These are phyloP conservation scores for Hypomecis atomaria DNA, from an alignment of 2,888 invertebrate species.

Conservation along the genomic window DNA sequence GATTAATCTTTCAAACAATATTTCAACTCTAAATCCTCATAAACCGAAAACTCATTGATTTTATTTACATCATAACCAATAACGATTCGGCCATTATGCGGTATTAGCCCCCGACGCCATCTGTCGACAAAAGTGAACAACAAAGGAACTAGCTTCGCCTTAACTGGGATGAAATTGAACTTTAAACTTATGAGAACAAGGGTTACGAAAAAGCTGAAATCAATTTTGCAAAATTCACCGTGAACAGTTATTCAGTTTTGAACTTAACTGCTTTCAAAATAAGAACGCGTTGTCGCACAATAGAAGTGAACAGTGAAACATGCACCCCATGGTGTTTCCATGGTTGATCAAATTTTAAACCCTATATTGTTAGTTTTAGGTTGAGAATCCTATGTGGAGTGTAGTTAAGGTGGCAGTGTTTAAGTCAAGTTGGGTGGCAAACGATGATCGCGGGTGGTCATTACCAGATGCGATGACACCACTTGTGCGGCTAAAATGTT, in stretches of 20 bases:
- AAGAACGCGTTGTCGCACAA: not conserved
- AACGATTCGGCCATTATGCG: conserved; percentile 53
- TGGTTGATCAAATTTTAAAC: conserved; percentile 19
- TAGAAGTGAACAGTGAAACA: not conserved
- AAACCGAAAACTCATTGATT: conserved; percentile 58
- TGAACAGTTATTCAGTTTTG: not conserved
- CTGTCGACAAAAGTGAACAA: conserved; percentile 63
- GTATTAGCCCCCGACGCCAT: conserved; percentile 74
- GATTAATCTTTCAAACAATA: conserved; percentile 54
- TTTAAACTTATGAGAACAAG: not conserved
- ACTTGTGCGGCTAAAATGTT: conserved; percentile 60
- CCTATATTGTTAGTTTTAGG: conserved; percentile 26
- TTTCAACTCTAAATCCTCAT: conserved; percentile 53
- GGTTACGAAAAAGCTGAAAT: conserved; percentile 3
- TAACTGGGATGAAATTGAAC: conserved; percentile 30
- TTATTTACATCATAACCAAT: conserved; percentile 63
- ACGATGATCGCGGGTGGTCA: conserved; percentile 75
- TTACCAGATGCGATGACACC: conserved; percentile 68
- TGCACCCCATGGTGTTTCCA: not conserved
- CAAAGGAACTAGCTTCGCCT: conserved; percentile 16
- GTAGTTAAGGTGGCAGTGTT: conserved; percentile 46
- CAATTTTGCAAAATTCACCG: conserved; percentile 8
- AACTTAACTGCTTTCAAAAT: not conserved
- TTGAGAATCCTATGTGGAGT: not conserved
- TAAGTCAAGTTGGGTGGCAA: conserved; percentile 65